phyloP scores from a whole-genome alignment of 2,797 vertebrate genomes.

The Echeneis naucrates region DNA sequence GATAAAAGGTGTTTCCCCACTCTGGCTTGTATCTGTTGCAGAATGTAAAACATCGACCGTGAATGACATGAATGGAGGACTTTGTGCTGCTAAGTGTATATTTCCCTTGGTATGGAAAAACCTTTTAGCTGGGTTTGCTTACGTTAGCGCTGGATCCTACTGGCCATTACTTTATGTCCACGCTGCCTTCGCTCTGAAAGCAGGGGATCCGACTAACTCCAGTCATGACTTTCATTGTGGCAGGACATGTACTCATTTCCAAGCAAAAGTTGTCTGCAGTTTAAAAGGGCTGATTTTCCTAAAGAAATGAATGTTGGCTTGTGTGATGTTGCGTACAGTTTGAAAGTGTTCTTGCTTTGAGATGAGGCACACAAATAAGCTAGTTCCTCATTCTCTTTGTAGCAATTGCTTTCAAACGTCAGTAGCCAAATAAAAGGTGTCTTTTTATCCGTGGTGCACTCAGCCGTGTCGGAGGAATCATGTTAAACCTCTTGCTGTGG shows the following conservation, averaged over 20 bases:
- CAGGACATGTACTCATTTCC: no score
- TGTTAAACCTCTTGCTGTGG: not conserved
- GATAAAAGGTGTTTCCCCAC: no score
- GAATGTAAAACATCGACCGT: no score
- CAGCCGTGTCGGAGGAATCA: not conserved
- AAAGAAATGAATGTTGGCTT: not conserved
- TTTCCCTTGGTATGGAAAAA: not conserved
- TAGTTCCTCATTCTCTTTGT: conserved; percentile 3
- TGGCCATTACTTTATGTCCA: not conserved
- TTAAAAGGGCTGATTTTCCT: not conserved
- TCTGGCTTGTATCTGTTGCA: no score
- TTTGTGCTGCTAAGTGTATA: not conserved
- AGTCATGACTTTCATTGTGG: not conserved
- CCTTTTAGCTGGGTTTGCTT: not conserved
- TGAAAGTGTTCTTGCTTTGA: not conserved
- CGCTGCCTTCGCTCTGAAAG: not conserved
- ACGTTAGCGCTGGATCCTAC: not conserved
- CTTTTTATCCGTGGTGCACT: conserved; percentile 8
- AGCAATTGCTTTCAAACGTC: not conserved
- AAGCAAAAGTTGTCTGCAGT: no score
- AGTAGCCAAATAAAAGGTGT: not conserved
- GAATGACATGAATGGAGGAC: no score
- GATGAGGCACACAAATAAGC: not conserved
- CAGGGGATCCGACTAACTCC: no score
- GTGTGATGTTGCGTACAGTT: not conserved